phyloP scores from a whole-genome alignment of 2,888 invertebrate genomes.

The Adelognathus sp. region DNA sequence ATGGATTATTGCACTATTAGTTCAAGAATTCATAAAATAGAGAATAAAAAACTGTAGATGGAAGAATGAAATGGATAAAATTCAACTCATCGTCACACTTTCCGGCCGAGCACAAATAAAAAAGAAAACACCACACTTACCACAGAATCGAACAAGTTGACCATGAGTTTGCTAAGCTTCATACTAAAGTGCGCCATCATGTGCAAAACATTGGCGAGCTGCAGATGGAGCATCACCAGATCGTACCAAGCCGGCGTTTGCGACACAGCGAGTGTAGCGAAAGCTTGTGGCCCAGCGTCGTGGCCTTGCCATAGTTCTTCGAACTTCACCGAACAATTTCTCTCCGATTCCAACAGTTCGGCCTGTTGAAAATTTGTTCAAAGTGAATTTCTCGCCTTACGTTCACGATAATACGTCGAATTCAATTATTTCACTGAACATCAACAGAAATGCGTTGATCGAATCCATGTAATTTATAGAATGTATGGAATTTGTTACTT shows the following conservation, averaged over 20 bases:
- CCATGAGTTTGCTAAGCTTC: slow-evolving; percentile 88
- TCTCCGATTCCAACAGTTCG: slow-evolving; percentile 79
- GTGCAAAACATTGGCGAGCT: slow-evolving; percentile 89
- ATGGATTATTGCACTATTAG: no score
- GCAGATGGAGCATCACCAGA: slow-evolving; percentile 90
- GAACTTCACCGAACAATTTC: slow-evolving; percentile 81
- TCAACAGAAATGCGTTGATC: no score
- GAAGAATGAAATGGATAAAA: background rate
- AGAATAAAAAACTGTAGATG: no score
- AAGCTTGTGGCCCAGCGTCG: slow-evolving; percentile 83
- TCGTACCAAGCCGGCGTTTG: slow-evolving; percentile 89
- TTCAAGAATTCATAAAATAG: no score
- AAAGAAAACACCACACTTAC: no score
- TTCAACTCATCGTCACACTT: no score
- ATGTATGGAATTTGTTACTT: no score
- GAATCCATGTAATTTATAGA: no score
- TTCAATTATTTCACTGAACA: no score
- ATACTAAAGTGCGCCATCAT: slow-evolving; percentile 91
- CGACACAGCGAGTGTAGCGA: slow-evolving; percentile 90
- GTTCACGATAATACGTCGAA: no score
- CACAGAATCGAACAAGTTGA: slow-evolving; percentile 89
- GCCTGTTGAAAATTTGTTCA: slow-evolving; percentile 75
- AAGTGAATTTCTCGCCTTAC: no score
- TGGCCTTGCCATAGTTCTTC: slow-evolving; percentile 87
- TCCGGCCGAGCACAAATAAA: no score